Evolutionary conservation across 2,113 vertebrate genomes (phyloP).

Genomic region (Falcunculus frontatus): DNA sequence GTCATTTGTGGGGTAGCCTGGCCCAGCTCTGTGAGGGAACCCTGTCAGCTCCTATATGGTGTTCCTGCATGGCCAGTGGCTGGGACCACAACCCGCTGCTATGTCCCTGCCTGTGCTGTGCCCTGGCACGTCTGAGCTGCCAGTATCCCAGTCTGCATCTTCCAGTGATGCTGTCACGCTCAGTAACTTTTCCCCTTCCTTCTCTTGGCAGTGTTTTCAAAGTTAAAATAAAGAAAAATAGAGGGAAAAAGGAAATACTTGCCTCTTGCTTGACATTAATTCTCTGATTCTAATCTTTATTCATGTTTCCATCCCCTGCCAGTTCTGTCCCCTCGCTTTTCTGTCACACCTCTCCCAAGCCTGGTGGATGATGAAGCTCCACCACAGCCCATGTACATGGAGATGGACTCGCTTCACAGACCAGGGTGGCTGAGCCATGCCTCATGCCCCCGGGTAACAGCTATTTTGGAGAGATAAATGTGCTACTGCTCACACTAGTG

Average conservation of each 20-base stretch:
- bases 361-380: not conserved
- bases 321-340: not conserved
- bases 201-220: not conserved
- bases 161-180: not conserved
- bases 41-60: slow-evolving; percentile 43
- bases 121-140: not conserved
- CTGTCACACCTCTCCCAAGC: not conserved
- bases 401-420: not conserved
- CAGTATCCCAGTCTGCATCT: not conserved
- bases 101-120: not conserved
- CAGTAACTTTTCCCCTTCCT: not conserved
- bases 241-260: not conserved
- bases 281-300: not conserved
- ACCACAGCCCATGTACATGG: not conserved
- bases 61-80: not conserved
- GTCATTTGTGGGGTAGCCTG: slow-evolving; percentile 31
- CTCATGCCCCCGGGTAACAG: rapidly evolving
- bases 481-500: not conserved
- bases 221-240: not conserved
- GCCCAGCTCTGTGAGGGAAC: not conserved
- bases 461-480: not conserved
- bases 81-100: not conserved
- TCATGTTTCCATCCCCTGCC: not conserved
- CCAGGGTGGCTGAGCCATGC: not conserved
- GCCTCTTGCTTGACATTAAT: not conserved